These are phyloP conservation scores for Salvelinus sp. DNA, from an alignment of 2,113 vertebrate species.

Conservation along the genomic window DNA sequence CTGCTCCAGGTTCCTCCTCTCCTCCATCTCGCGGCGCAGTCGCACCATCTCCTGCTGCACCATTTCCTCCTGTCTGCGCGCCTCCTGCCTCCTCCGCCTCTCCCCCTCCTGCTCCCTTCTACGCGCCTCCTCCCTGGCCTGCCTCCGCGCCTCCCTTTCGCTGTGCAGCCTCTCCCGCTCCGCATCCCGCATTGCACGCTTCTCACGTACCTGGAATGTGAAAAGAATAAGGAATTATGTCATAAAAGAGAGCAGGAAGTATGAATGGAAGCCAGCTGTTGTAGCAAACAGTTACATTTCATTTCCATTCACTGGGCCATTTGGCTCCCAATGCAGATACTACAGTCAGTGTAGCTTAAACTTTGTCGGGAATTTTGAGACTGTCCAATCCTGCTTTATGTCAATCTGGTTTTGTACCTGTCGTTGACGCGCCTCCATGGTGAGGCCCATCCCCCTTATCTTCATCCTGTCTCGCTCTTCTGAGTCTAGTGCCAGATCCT, in stretches of 20 bases:
- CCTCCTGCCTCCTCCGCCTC: conserved; percentile 73
- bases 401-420: conserved; percentile 75
- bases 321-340: too few species aligned
- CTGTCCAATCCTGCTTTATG: neutral
- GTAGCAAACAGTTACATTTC: neutral
- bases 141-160: conserved; percentile 71
- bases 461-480: conserved; percentile 61
- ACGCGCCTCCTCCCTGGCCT: conserved; percentile 72
- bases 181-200: conserved; percentile 76
- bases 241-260: neutral
- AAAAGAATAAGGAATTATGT: neutral
- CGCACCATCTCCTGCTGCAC: conserved; percentile 85
- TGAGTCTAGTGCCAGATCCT: conserved; percentile 74
- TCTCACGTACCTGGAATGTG: conserved; percentile 83
- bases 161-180: conserved; percentile 71
- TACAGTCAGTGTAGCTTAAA: neutral
- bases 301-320: neutral
- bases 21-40: conserved; percentile 82
- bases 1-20: conserved; percentile 71
- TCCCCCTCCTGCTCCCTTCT: conserved; percentile 73
- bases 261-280: neutral
- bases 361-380: neutral
- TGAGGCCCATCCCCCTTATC: conserved; percentile 77
- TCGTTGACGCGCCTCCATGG: conserved; percentile 89
- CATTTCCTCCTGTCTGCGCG: conserved; percentile 78